Percentiles rank a stretch among this genome's conserved stretches.
Evolutionary conservation across 1,140 invertebrate species (phyloP).

Genomic region (Chlorops oryzae): DNA sequence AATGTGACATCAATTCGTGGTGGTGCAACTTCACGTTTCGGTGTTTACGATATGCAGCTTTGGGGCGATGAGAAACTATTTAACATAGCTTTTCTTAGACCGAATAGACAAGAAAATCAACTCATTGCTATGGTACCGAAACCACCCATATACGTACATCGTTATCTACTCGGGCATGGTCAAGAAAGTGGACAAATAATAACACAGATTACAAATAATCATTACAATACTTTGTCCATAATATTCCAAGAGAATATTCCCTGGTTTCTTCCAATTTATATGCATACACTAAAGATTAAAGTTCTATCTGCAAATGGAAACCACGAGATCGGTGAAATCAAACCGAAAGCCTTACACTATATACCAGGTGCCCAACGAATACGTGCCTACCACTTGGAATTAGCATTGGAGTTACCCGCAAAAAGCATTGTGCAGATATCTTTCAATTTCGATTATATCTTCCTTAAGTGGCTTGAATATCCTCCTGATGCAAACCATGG

Average conservation of each 20-base stretch:
- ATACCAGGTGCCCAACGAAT: constrained; percentile 77
- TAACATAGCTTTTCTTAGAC: constrained; percentile 56
- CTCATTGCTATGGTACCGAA: constrained; percentile 54
- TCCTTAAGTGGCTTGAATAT: constrained; percentile 98
- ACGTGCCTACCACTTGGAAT: constrained; percentile 83
- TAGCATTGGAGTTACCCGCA: constrained; percentile 72
- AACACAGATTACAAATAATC: constrained; percentile 71
- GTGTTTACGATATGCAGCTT: constrained; percentile 60
- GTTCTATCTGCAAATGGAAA: constrained; percentile 36
- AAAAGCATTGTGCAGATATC: constrained; percentile 74
- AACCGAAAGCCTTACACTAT: constrained; percentile 61
- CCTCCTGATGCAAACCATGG: constrained; percentile 99
- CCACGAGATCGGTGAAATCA: constrained; percentile 40
- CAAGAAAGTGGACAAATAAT: constrained; percentile 83
- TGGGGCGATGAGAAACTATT: constrained; percentile 53
- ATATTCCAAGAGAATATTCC: constrained; percentile 77
- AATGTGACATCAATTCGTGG: constrained; percentile 58
- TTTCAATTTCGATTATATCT: constrained; percentile 88
- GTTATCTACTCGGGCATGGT: constrained; percentile 78
- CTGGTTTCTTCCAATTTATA: constrained; percentile 90
- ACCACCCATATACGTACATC: constrained; percentile 68
- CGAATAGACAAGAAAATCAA: constrained; percentile 46
- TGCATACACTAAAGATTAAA: constrained; percentile 72
- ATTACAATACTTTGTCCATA: constrained; percentile 63
- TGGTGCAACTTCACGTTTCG: constrained; percentile 59